Base-by-base conservation (phyloP, 2,113 vertebrate genomes). In the Fregetta grallaria region DNA sequence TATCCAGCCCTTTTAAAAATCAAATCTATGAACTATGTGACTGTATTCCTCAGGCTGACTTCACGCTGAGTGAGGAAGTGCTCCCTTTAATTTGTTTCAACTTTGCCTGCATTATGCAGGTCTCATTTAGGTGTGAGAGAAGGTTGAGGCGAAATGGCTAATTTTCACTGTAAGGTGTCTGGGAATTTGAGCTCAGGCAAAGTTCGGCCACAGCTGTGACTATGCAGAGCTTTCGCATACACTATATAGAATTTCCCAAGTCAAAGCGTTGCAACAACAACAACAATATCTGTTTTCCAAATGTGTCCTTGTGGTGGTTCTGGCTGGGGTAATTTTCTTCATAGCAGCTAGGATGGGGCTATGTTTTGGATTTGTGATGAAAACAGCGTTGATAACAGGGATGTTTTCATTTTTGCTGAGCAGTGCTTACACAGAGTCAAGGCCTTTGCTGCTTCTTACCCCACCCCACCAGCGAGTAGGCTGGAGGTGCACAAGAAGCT, bases 1-100 rank as follows among this genome's bases (percentile, higher is more conserved):
- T 94, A 94, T 66, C 81, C 62, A 95, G 36, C 62, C 73, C 62
- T 87, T 95, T 78, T 47, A 90, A 88, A 92, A 88, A 82, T 72
- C 30, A 82, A 70, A 81, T 85, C 50, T 94, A 25, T 62, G 50
- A 89, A 90, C 36, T 75, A 21, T 59, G 47, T 67, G 58, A 62
- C 70, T 55, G 17, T 47, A 90, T 38, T 94, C 80, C 81, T 90
- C 70, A 76, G 91, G 70, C 49, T 76, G 80, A 79, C 58, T 90
- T 90, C 92, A 79, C 0, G 2, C 63, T 85, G 62, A 42, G 50
- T 68, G 70, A 92, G 42, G 73, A 92, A 90, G 32, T 0, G 1
- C 2, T 94, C 42, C 53, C 29, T 88, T 91, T 91, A 80, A 90
- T 92, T 81, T 81, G 17, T 66, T 94, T 93, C 79, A 92, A 92